Evolutionary conservation across 2,797 vertebrate species (phyloP), one percentile per base, ranked within the genome.

Genomic region (Synaphobranchus kaupii): DNA sequence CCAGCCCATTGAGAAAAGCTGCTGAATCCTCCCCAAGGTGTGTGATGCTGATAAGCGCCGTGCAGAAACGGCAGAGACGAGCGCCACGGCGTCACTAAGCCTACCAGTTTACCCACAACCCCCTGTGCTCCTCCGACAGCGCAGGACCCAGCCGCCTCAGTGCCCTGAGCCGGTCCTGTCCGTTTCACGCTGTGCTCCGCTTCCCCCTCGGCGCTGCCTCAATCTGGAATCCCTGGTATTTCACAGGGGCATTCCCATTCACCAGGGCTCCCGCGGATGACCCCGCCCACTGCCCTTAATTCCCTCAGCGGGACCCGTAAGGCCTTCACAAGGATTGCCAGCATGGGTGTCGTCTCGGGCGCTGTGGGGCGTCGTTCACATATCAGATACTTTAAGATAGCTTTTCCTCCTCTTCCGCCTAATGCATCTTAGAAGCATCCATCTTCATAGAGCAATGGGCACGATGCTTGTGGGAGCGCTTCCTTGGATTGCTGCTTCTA

Each of bases 11-110:
- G 82, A 31, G 82, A 83, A 34, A 83, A n/a, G 78, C 78, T 7
- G 82, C 12, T 4, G 82, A 54, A 56, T 56, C 25, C 52, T 12
- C n/a, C 44, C 44, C 58, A 84, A 86, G 31, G 56, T 80, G 84
- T 83, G 47, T 20, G 52, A 25, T n/a, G 7, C 47, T 34, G 48
- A 86, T 66, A 87, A 80, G 44, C 58, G 63, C 63, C 68, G 63
- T n/a, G 76, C 86, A 83, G 54, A 60, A 83, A 31, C 84, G 17
- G 58, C 28, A 34, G 22, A 34, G 58, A 71, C 17, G 68, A 68
- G 68, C 34, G 47, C 34, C 13, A 31, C 28, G 86, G 20, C 60
- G 50, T n/a, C 34, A 47, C 60, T 39, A 2, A 44, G 60, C 44
- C 28, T 54, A 25, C 50, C 47, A 63, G 28, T 47, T 47, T 20